Evolutionary conservation across 2,797 vertebrate species (phyloP), one percentile per base, ranked within the genome.

Genomic region (Parauchenoglanis ngamensis): DNA sequence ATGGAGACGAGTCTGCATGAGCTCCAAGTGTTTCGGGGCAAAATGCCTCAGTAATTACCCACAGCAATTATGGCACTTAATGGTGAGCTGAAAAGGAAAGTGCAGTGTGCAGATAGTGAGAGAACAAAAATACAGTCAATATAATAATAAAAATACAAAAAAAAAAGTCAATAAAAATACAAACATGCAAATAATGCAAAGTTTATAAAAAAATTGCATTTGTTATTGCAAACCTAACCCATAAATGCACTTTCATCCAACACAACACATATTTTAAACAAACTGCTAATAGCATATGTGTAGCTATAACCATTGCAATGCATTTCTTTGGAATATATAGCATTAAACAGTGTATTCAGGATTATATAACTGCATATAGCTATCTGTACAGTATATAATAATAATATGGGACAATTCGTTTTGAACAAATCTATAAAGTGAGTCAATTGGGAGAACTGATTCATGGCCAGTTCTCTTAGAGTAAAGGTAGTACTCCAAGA

Each of bases 41-140:
- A 86, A 88, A 88, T 28, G 80, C 59, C 65, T 86, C 28, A 87
- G 79, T 89, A 81, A 86, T 90, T 88, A 89, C 54, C n/a, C 46
- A 52, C 82, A 67, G 80, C 61, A 88, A 91, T 89, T 85, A 91
- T n/a, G 59, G 21, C 85, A 81, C 89, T 90, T 90, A 79, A 72
- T 77, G 83, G 59, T 83, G 70, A 87, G 86, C 77, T 84, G 19
- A 3, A 80, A 59, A 87, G 70, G 68, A 90, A 91, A 89, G 56
- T n/a, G 49, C 57, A 65, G 65, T 65, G 17, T 77, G 56, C 44
- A 56, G 80, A 65, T 54, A 70, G 44, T 31, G 40, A 79, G 86
- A 73, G 75, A 87, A 52, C 72, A 86, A 10, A 87, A 52, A 80
- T 78, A 63, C 57, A 59, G 49, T 76, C 61, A 35, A 44, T 52